A percentile compares a stretch with the other conserved stretches of the same genome.
phyloP scores from a whole-genome alignment of 2,113 vertebrate genomes.

The Agelaius phoeniceus region DNA sequence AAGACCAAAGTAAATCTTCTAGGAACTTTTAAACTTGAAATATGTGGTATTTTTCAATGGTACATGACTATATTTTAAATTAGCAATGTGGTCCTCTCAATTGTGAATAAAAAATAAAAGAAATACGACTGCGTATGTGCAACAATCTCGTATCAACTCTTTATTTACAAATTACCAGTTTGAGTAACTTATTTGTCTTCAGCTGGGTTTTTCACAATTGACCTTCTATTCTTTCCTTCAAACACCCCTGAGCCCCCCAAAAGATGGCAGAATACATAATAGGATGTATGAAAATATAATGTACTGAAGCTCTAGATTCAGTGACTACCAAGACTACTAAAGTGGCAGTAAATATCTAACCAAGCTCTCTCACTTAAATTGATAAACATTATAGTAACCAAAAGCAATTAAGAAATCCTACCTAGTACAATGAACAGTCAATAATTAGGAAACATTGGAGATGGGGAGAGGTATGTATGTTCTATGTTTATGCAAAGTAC shows the following conservation, averaged over 20 bases:
- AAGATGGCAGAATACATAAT: neutral
- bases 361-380: neutral
- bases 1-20: neutral
- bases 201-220: neutral
- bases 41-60: neutral
- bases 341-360: neutral
- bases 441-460: neutral
- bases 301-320: neutral
- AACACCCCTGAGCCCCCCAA: neutral
- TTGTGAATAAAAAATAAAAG: neutral
- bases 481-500: neutral
- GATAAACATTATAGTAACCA: neutral
- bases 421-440: neutral
- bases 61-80: neutral
- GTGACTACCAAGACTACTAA: neutral
- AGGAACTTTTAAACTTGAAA: neutral
- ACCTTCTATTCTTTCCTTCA: neutral
- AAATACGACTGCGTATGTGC: neutral
- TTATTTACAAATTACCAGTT: neutral
- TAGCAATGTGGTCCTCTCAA: neutral
- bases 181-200: neutral
- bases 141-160: neutral
- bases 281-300: neutral
- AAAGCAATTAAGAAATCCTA: neutral
- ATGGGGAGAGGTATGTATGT: neutral